Percentiles rank a stretch among this genome's conserved stretches.
phyloP scores from a whole-genome alignment of 37 sponge, comb jelly and placozoan genomes.

The Eunapius fragilis region DNA sequence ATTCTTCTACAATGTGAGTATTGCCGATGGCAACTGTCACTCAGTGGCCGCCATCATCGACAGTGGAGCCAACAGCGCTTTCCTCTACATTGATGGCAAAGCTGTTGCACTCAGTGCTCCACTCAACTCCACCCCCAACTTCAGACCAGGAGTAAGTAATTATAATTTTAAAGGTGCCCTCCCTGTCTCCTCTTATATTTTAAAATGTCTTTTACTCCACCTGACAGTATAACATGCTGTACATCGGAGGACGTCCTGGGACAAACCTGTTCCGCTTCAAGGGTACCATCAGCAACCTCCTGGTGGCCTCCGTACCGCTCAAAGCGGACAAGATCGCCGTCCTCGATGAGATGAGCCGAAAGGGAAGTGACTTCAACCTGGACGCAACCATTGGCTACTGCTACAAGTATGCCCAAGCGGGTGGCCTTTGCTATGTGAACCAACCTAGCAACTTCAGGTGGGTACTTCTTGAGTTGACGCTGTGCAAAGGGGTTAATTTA shows the following conservation, averaged over 20 bases:
- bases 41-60: constrained; percentile 74
- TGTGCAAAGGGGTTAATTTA: too few relatives aligned
- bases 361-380: background rate
- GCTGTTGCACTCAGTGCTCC: constrained; percentile 15
- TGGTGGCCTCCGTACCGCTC: constrained; percentile 57
- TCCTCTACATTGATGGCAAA: constrained; percentile 75
- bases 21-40: constrained; percentile 65
- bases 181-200: background rate
- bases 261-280: constrained; percentile 68
- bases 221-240: constrained; percentile 55
- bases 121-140: constrained; percentile 45
- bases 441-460: constrained; percentile 28
- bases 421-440: constrained; percentile 37
- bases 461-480: too few relatives aligned
- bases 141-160: constrained; percentile 57
- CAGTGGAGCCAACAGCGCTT: constrained; percentile 49
- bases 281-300: constrained; percentile 71
- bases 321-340: constrained; percentile 27
- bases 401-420: constrained; percentile 6
- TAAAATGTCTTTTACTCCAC: too few relatives aligned
- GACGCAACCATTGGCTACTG: constrained; percentile 50
- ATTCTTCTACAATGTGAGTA: constrained; percentile 52
- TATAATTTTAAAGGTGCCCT: too few relatives aligned
- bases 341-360: constrained; percentile 31
- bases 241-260: constrained; percentile 80